Evolutionary conservation across 1,140 invertebrate species (phyloP).

Genomic region (Archivesica marissinica): DNA sequence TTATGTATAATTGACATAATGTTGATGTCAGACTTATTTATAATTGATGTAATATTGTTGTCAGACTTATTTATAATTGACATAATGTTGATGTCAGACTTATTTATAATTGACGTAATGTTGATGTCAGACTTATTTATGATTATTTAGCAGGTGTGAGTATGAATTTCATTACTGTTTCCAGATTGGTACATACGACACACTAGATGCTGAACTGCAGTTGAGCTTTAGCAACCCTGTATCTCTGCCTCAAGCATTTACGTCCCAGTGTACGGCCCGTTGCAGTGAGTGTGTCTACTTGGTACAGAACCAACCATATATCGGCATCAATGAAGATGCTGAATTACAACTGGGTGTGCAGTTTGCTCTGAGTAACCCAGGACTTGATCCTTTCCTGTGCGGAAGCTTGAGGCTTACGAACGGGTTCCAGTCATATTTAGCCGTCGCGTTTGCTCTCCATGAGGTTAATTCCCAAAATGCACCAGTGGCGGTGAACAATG

Average conservation of each 20-base stretch:
- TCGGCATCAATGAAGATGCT: slow-evolving; percentile 56
- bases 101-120: too few relatives aligned
- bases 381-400: slow-evolving; percentile 70
- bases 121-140: too few relatives aligned
- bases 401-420: slow-evolving; percentile 83
- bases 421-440: slow-evolving; percentile 88
- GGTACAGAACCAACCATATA: slow-evolving; percentile 55
- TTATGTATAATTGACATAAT: too few relatives aligned
- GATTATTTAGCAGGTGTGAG: too few relatives aligned
- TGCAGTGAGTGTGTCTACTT: slow-evolving; percentile 75
- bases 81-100: too few relatives aligned
- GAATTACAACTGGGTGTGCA: slow-evolving; percentile 77
- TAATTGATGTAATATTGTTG: too few relatives aligned
- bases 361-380: slow-evolving; percentile 71
- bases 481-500: slow-evolving; percentile 71
- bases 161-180: neutral
- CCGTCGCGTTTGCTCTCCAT: slow-evolving; percentile 92
- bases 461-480: slow-evolving; percentile 87
- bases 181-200: slow-evolving; percentile 72
- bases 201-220: slow-evolving; percentile 46
- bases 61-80: too few relatives aligned
- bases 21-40: too few relatives aligned
- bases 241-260: slow-evolving; percentile 26
- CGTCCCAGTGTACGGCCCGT: slow-evolving; percentile 62
- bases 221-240: slow-evolving; percentile 38